These are phyloP conservation scores for Hetaerina americana DNA, from an alignment of 1,140 invertebrate species.

Conservation along the genomic window DNA sequence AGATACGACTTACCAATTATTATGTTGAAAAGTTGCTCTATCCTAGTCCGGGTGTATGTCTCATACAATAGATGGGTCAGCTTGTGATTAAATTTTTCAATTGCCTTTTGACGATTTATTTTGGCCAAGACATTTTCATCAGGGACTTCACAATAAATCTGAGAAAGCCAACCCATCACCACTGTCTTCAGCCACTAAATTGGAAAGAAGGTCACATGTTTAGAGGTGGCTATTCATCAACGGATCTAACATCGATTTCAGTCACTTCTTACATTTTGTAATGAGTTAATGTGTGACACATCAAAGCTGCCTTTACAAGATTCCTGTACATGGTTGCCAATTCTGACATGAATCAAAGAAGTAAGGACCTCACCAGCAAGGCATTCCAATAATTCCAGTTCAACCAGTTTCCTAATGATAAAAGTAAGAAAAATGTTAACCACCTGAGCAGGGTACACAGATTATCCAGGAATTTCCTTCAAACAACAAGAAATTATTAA, in stretches of 20 bases:
- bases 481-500: too few species aligned
- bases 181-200: slow-evolving; percentile 66
- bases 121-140: slow-evolving; percentile 36
- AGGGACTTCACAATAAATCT: slow-evolving; percentile 50
- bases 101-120: slow-evolving; percentile 38
- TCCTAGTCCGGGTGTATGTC: slow-evolving; percentile 73
- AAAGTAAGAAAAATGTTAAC: too few species aligned
- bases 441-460: too few species aligned
- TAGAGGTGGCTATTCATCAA: too few species aligned
- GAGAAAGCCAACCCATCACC: slow-evolving; percentile 67
- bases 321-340: slow-evolving; percentile 63
- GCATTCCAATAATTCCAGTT: slow-evolving; percentile 63
- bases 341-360: slow-evolving; percentile 62
- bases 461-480: too few species aligned
- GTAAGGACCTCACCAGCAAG: slow-evolving; percentile 68
- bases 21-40: slow-evolving; percentile 88
- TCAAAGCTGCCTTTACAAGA: slow-evolving; percentile 74
- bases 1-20: slow-evolving; percentile 57
- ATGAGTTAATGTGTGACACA: slow-evolving; percentile 51
- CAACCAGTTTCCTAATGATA: slow-evolving; percentile 47
- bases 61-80: slow-evolving; percentile 78
- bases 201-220: too few species aligned
- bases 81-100: slow-evolving; percentile 59
- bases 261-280: slow-evolving; percentile 47
- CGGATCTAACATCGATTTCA: too few species aligned